These are phyloP conservation scores for Parnassius apollo DNA, from an alignment of 2,888 invertebrate species.

Conservation along the genomic window DNA sequence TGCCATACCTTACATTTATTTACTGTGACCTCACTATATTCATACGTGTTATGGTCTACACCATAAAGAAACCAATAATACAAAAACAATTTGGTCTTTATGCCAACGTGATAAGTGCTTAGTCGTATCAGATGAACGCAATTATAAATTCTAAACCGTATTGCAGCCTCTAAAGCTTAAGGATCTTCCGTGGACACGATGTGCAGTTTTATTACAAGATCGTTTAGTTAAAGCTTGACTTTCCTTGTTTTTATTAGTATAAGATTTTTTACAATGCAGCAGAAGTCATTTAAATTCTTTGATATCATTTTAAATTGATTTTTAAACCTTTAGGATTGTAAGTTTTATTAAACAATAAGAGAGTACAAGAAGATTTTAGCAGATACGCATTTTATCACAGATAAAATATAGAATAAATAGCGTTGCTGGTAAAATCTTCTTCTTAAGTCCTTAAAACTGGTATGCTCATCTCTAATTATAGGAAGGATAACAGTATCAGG, in stretches of 20 bases:
- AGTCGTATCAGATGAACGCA: slow-evolving; percentile 19
- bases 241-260: slow-evolving; percentile 7
- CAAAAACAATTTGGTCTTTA: slow-evolving; percentile 27
- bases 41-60: slow-evolving; percentile 21
- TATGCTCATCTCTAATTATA: too few relatives aligned
- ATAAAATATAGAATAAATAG: too few relatives aligned
- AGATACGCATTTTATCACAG: too few relatives aligned
- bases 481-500: too few relatives aligned
- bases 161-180: slow-evolving; percentile 29
- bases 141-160: slow-evolving; percentile 32
- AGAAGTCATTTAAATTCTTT: too few relatives aligned
- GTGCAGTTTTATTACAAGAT: slow-evolving; percentile 11
- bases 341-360: too few relatives aligned
- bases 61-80: slow-evolving; percentile 23
- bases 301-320: too few relatives aligned
- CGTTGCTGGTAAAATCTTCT: too few relatives aligned
- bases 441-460: too few relatives aligned
- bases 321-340: too few relatives aligned
- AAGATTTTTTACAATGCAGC: too few relatives aligned
- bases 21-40: slow-evolving; percentile 30
- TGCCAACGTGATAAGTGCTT: slow-evolving; percentile 24
- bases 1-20: slow-evolving; percentile 14
- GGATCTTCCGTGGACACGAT: slow-evolving; percentile 36
- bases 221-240: slow-evolving; percentile 17
- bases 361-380: too few relatives aligned